Conservation (phyloP, 2,113 vertebrate genomes). For the Alethe diademata region DNA sequence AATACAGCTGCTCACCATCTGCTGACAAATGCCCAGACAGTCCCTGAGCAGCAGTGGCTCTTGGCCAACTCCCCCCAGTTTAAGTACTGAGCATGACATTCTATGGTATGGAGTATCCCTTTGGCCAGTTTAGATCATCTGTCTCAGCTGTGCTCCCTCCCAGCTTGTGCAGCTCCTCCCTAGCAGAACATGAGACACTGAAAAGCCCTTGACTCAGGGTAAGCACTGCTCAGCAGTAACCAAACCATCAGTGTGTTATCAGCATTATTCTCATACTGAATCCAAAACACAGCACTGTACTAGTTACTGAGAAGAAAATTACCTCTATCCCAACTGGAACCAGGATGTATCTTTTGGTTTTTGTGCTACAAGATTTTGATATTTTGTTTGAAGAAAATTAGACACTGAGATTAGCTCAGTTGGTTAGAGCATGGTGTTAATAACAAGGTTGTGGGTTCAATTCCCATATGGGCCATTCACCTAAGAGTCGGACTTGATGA, state of each 20-base stretch:
- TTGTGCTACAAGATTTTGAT: background rate
- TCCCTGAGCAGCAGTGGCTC: background rate
- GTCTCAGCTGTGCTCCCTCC: no score
- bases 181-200: no score
- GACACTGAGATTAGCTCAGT: background rate
- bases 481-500: background rate
- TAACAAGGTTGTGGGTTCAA: background rate
- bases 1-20: background rate
- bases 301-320: background rate
- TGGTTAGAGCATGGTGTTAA: background rate
- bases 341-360: background rate
- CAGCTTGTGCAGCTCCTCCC: no score
- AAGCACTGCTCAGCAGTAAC: no score
- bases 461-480: background rate
- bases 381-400: background rate
- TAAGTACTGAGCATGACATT: no score
- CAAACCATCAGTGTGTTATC: no score
- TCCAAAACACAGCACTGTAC: background rate
- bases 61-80: background rate
- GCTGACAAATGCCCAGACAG: background rate
- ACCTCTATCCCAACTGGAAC: background rate
- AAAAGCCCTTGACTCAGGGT: no score
- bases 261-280: background rate
- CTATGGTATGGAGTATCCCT: no score
- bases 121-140: no score